Base-by-base conservation (phyloP, 1,140 invertebrate genomes). In the Cherax destructor region DNA sequence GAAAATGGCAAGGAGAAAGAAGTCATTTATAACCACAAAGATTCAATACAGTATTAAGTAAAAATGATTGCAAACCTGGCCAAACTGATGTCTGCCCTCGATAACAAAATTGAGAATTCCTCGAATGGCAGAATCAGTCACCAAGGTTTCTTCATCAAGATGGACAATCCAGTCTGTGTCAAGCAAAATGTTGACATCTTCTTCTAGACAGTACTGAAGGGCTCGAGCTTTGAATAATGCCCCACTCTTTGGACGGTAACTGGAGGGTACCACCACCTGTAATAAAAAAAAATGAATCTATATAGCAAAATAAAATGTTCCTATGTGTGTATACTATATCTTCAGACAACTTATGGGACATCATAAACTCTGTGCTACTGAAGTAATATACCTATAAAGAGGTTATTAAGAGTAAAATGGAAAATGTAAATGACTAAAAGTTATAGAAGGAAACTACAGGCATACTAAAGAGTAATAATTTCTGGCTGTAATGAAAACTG, bases 121-220 rank as follows among this genome's bases (percentile, higher is more conserved):
- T 65, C 96, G 95, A 3, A 96, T 96, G 41, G 97, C 97, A 94
- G 99, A 98, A 94, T 98, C 97, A 5, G 99, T 99, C 1, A 99
- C 95, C 56, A 99, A 94, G 0, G 99, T 99, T 95, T 99, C 99
- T 95, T 99, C 99, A 94, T 99, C 99, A 24, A 99, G 95, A 95
- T 99, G 99, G 3, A 99, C 98, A 93, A 99, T 97, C 98, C 98
- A 99, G 94, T 99, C 99, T 92, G 96, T 97, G 93, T 99, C 98
- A 30, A 96, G 96, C 18, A 99, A 94, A 92, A 98, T 96, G 94
- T 99, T 99, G 1, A 98, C 97, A 93, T 96, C 96, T 93, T 97
- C 97, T 95, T 99, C 99, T 18, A 99, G 95, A 94, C 98, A 99
- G 94, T 99, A 99, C 94, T 99, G 99, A 0, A 99, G 95, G 13